Percentiles rank a stretch among this genome's conserved stretches.
phyloP scores from a whole-genome alignment of 2,888 invertebrate genomes.

The Yponomeuta plumbellus region DNA sequence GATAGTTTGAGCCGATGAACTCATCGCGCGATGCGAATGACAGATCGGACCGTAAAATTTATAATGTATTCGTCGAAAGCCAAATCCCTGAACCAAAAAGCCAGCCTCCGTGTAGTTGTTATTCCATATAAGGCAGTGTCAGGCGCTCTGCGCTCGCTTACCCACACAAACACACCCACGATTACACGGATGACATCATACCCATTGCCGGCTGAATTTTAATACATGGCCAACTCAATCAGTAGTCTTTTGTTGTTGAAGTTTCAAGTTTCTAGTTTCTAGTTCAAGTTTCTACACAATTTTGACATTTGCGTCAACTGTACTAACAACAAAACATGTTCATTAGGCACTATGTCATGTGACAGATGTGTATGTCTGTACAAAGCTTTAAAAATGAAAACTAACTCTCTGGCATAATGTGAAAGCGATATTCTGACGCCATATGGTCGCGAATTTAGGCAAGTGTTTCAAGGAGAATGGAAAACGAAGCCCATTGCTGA shows the following conservation, averaged over 20 bases:
- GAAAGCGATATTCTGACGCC: conserved; percentile 4
- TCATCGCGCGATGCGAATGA: conserved; percentile 14
- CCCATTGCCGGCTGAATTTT: conserved; percentile 51
- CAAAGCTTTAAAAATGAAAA: background rate
- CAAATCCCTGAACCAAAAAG: conserved; percentile 52
- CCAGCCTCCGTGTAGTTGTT: conserved; percentile 56
- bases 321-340: conserved; percentile 8
- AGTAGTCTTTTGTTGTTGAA: background rate
- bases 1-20: background rate
- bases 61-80: conserved; percentile 35
- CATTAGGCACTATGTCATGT: background rate
- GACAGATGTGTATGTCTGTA: background rate
- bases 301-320: conserved; percentile 32
- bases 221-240: conserved; percentile 33
- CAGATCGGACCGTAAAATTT: background rate
- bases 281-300: conserved; percentile 30
- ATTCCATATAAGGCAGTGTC: conserved; percentile 59
- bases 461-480: conserved; percentile 40
- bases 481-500: conserved; percentile 39
- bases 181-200: conserved; percentile 58
- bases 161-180: conserved; percentile 50
- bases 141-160: conserved; percentile 36
- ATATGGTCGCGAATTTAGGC: conserved; percentile 19
- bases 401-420: background rate
- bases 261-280: too few species aligned